Percentiles rank a stretch among this genome's conserved stretches.
Evolutionary conservation across 2,888 invertebrate species (phyloP).

Genomic region (Heliconius hortense): DNA sequence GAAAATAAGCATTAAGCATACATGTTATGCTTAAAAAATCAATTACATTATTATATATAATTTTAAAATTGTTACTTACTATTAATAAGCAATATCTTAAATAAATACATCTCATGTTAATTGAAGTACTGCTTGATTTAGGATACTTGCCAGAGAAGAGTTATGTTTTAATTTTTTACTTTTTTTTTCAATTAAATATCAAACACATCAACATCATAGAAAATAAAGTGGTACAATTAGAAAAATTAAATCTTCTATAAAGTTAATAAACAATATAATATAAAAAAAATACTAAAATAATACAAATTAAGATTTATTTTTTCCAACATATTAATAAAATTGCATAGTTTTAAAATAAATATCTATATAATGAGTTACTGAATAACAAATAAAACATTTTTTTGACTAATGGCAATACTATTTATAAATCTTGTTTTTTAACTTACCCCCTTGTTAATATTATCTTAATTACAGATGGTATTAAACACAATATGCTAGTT

Average conservation of each 20-base stretch:
- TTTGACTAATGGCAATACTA: slow-evolving; percentile 2
- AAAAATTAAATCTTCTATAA: not conserved
- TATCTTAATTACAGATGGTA: not conserved
- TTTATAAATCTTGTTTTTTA: not conserved
- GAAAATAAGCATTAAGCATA: not conserved
- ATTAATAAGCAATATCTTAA: not conserved
- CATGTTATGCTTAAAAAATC: not conserved
- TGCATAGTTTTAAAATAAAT: not conserved
- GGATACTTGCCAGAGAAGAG: not conserved
- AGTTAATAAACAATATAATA: not conserved
- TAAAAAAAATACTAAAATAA: not conserved
- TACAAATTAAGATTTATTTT: no score
- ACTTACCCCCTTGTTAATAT: slow-evolving; percentile 3
- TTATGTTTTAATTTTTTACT: not conserved
- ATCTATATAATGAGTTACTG: not conserved
- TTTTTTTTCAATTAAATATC: not conserved
- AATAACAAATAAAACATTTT: not conserved
- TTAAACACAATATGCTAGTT: not conserved
- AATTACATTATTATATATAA: not conserved
- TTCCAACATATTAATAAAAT: not conserved
- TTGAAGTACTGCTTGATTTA: not conserved
- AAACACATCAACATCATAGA: not conserved
- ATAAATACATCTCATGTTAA: not conserved
- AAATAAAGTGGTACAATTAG: not conserved
- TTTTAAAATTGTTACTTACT: not conserved